phyloP scores from a whole-genome alignment of 2,113 vertebrate genomes.

The Arvicanthis niloticus region DNA sequence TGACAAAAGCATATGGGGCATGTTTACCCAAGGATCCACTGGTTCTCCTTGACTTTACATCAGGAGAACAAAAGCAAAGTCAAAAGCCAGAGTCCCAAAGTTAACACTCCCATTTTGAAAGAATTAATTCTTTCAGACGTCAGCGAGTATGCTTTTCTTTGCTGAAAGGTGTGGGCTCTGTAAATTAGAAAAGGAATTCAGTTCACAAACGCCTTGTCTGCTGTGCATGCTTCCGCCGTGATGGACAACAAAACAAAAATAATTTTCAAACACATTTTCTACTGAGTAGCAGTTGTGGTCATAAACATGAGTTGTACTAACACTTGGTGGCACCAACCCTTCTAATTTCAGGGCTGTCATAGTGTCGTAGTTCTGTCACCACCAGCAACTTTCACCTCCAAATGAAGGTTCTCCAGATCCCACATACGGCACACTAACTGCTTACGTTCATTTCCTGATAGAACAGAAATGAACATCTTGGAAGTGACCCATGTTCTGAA shows the following conservation, averaged over 20 bases:
- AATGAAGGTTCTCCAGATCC: background rate
- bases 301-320: slow-evolving; percentile 60
- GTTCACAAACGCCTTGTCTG: background rate
- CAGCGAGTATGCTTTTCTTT: background rate
- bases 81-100: background rate
- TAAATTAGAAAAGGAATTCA: slow-evolving; percentile 1
- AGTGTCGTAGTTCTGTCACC: background rate
- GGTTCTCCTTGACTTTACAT: background rate
- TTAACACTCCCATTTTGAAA: background rate
- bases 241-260: background rate
- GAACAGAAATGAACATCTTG: background rate
- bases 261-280: slow-evolving; percentile 38
- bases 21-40: slow-evolving; percentile 16
- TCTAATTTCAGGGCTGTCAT: slow-evolving; percentile 65
- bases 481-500: background rate
- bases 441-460: background rate
- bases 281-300: slow-evolving; percentile 62
- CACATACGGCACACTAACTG: background rate
- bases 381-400: background rate
- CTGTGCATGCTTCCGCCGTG: background rate
- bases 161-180: background rate
- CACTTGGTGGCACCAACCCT: slow-evolving; percentile 79
- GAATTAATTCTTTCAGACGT: background rate
- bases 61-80: background rate
- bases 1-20: slow-evolving; percentile 46